Conservation (phyloP, 1,140 invertebrate genomes). For the Drosophila malerkotliana region DNA sequence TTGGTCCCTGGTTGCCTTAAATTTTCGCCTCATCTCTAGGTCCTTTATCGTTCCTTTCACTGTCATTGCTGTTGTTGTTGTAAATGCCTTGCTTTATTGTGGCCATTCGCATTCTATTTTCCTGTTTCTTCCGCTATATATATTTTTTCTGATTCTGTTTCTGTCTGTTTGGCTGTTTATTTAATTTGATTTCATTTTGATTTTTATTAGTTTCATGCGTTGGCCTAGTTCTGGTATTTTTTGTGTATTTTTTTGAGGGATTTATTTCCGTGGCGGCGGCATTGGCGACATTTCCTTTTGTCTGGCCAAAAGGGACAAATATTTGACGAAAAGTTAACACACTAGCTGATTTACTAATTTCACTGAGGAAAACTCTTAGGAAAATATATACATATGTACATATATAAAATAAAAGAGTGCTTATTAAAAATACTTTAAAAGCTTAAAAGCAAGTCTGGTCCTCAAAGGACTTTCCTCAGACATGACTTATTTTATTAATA, state of each 20-base stretch:
- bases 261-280: constrained; percentile 20
- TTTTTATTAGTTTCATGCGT: constrained; percentile 74
- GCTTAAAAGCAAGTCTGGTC: too few relatives aligned
- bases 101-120: constrained; percentile 51
- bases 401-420: too few relatives aligned
- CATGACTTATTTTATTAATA: too few relatives aligned
- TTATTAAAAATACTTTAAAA: too few relatives aligned
- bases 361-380: neutral
- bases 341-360: neutral
- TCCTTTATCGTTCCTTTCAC: constrained; percentile 51
- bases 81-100: constrained; percentile 74
- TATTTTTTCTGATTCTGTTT: neutral
- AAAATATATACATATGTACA: neutral
- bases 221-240: constrained; percentile 53
- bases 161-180: constrained; percentile 58
- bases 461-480: too few relatives aligned
- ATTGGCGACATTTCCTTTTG: constrained; percentile 27
- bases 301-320: constrained; percentile 26
- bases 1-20: constrained; percentile 49
- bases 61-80: constrained; percentile 26
- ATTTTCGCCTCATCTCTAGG: constrained; percentile 51
- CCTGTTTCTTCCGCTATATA: constrained; percentile 18
- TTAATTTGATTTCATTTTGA: constrained; percentile 81
- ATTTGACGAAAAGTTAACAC: constrained; percentile 8
- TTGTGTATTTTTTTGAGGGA: constrained; percentile 9